Conservation (phyloP, 2,113 vertebrate species). For the Strix aluco region DNA sequence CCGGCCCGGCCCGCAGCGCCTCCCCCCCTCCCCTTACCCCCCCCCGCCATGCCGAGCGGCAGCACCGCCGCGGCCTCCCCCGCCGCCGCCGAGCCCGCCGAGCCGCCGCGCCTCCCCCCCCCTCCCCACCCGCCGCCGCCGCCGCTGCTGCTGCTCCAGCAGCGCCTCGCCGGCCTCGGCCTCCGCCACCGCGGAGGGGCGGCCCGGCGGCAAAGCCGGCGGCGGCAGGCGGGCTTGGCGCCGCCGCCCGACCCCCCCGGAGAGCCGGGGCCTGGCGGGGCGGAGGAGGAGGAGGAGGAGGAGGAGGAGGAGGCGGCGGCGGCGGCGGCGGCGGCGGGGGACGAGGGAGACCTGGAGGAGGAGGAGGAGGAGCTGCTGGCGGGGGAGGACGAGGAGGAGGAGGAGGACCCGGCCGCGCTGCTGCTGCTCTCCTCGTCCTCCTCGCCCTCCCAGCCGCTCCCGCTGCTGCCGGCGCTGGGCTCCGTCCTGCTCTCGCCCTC, state of each 20-base stretch:
- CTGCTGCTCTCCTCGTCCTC: slow-evolving; percentile 59
- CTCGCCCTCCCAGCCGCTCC: slow-evolving; percentile 55
- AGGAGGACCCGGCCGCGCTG: slow-evolving; percentile 46
- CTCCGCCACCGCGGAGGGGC: slow-evolving; percentile 71
- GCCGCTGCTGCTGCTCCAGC: slow-evolving; percentile 72
- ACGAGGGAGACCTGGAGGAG: slow-evolving; percentile 33
- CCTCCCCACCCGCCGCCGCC: slow-evolving; percentile 28
- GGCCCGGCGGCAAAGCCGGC: neutral
- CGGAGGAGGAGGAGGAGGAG: slow-evolving; percentile 57
- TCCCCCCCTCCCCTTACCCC: neutral
- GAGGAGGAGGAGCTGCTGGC: slow-evolving; percentile 43
- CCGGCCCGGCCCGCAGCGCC: neutral
- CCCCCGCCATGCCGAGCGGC: slow-evolving; percentile 40
- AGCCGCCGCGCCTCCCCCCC: slow-evolving; percentile 54
- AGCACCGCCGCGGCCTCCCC: neutral
- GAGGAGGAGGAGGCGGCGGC: too few relatives aligned
- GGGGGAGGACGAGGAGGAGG: slow-evolving; percentile 56
- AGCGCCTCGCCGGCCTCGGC: slow-evolving; percentile 83
- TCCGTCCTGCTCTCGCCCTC: slow-evolving; percentile 68
- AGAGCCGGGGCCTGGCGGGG: slow-evolving; percentile 71
- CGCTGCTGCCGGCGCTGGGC: slow-evolving; percentile 70
- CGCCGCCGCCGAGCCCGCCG: slow-evolving; percentile 52
- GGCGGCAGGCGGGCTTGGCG: slow-evolving; percentile 59
- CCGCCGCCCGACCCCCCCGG: slow-evolving; percentile 65
- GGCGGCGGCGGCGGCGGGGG: neutral